A percentile compares a stretch with the other conserved stretches of the same genome.
Evolutionary conservation across 2,888 invertebrate genomes (phyloP).

Genomic region (Agrochola lychnidis): DNA sequence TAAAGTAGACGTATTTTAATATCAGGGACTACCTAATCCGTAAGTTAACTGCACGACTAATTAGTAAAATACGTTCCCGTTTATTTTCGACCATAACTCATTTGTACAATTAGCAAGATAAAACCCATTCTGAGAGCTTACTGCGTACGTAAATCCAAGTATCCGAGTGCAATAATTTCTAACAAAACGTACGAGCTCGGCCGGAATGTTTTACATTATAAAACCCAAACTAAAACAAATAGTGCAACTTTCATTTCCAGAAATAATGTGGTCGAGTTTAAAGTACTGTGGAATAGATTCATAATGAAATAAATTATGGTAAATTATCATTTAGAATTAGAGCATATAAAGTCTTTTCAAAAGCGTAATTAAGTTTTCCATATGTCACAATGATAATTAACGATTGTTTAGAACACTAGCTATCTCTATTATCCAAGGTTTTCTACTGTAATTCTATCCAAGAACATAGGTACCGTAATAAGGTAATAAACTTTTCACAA

Average conservation of each 20-base stretch:
- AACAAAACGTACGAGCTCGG: slow-evolving; percentile 47
- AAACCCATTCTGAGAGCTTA: slow-evolving; percentile 63
- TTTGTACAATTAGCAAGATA: slow-evolving; percentile 69
- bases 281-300: slow-evolving; percentile 13
- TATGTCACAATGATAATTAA: slow-evolving; percentile 44
- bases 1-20: slow-evolving; percentile 29
- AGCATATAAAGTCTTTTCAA: slow-evolving; percentile 15
- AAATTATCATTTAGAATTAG: slow-evolving; percentile 39
- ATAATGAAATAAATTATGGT: slow-evolving; percentile 5
- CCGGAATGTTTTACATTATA: slow-evolving; percentile 56
- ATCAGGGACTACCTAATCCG: slow-evolving; percentile 30
- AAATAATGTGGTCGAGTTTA: slow-evolving; percentile 28
- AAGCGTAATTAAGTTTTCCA: slow-evolving; percentile 36
- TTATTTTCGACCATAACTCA: slow-evolving; percentile 62
- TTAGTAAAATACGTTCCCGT: slow-evolving; percentile 67
- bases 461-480: slow-evolving; percentile 14
- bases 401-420: slow-evolving; percentile 22
- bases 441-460: slow-evolving; percentile 34
- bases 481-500: slow-evolving; percentile 47
- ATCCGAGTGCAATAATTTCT: slow-evolving; percentile 58
- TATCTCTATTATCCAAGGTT: slow-evolving; percentile 58
- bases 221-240: slow-evolving; percentile 45
- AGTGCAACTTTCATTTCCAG: slow-evolving; percentile 50
- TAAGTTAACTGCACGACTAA: slow-evolving; percentile 52
- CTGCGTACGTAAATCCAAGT: slow-evolving; percentile 61